Evolutionary conservation across 2,888 invertebrate genomes (phyloP).

Genomic region (Barypeithes pellucidus): DNA sequence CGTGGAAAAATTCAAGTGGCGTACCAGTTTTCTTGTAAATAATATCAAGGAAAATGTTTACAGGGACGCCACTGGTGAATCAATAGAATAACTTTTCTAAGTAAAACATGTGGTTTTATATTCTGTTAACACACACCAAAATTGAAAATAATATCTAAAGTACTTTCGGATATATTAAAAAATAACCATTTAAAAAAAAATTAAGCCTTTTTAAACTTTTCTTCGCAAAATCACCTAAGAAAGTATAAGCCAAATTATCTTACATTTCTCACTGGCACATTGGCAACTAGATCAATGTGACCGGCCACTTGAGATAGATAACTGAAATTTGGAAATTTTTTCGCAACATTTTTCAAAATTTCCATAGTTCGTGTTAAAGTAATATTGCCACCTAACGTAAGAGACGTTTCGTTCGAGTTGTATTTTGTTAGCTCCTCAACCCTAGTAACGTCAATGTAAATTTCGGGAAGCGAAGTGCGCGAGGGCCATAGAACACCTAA

Average conservation of each 20-base stretch:
- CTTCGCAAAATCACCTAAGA: too few species aligned
- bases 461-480: conserved; percentile 61
- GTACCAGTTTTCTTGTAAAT: too few species aligned
- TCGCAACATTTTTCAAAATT: conserved; percentile 69
- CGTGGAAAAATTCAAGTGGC: too few species aligned
- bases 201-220: too few species aligned
- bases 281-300: conserved; percentile 81
- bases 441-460: conserved; percentile 78
- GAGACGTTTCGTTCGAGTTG: conserved; percentile 64
- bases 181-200: too few species aligned
- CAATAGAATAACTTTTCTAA: too few species aligned
- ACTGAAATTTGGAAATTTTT: conserved; percentile 71
- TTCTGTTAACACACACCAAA: too few species aligned
- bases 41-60: too few species aligned
- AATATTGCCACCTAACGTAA: conserved; percentile 76
- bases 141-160: too few species aligned
- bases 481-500: conserved; percentile 59
- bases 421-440: conserved; percentile 74
- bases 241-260: conserved; percentile 20
- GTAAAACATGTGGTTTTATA: too few species aligned
- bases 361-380: conserved; percentile 74
- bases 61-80: too few species aligned
- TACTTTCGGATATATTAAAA: too few species aligned
- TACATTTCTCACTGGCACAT: conserved; percentile 74
- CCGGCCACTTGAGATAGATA: conserved; percentile 75